Percentiles rank a stretch among this genome's conserved stretches.
phyloP scores from a whole-genome alignment of 2,888 invertebrate genomes.

The Drosophila koepferae region DNA sequence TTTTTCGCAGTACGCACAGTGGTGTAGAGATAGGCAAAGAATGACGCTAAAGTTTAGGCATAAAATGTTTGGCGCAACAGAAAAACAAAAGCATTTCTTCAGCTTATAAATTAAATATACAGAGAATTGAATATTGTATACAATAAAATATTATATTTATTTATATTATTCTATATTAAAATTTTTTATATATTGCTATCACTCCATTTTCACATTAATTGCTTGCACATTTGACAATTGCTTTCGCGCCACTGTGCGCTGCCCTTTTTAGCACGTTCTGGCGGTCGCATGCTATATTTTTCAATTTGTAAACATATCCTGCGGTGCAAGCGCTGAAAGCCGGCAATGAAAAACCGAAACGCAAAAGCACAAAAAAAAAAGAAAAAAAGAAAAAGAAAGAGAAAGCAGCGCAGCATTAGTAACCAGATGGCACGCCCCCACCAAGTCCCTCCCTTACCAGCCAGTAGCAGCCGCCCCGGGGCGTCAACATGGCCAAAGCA shows the following conservation, averaged over 20 bases:
- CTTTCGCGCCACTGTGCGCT: constrained; percentile 46
- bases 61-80: too few species aligned
- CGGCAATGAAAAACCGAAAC: constrained; percentile 24
- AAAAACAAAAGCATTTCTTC: too few species aligned
- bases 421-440: constrained; percentile 52
- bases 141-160: too few species aligned
- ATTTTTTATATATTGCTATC: too few species aligned
- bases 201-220: background rate
- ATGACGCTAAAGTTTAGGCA: too few species aligned
- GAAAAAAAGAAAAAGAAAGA: background rate
- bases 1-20: constrained; percentile 31
- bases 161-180: too few species aligned
- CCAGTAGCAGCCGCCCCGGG: constrained; percentile 17
- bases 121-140: too few species aligned
- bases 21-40: background rate
- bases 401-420: constrained; percentile 59
- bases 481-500: constrained; percentile 45
- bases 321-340: constrained; percentile 70
- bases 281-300: constrained; percentile 76
- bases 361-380: constrained; percentile 10
- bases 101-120: too few species aligned
- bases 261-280: constrained; percentile 61
- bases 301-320: constrained; percentile 81
- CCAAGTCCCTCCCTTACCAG: background rate
- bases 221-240: background rate